Base-by-base conservation (phyloP, 2,797 vertebrate genomes). In the Cichlasoma orientale region DNA sequence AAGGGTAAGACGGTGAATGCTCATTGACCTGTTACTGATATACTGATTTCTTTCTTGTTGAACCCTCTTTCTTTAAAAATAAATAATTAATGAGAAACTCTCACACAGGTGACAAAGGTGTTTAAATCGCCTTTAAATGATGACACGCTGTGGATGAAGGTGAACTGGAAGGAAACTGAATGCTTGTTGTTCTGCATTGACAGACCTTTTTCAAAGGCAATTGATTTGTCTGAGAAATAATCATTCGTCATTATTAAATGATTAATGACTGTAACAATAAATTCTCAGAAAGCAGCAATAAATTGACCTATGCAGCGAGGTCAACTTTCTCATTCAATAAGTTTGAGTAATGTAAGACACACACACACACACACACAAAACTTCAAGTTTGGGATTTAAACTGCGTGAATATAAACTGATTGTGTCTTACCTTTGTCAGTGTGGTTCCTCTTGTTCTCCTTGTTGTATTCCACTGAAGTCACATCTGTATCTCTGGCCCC, bases 381-480 rank as follows among this genome's bases (percentile, higher is more conserved):
- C 14, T 31, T 38, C 16, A 21, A 41, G 66, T 71, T 13, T 58
- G 52, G 13, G 2, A n/a, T 25, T 50, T 25, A 29, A 5, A 18
- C 56, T 7, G 18, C 1, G 36, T 14, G 47, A 56, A 47, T n/a
- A 50, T 8, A 57, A 47, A 8, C 10, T 18, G 11, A 7, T 13
- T 54, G 33, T 12, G 10, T 38, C 73, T 78, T 59, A 98, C 98
- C 97, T 97, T 97, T 98, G 84, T 98, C 97, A 91, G 92, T 83
- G 89, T 97, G 97, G 83, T 95, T 95, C 93, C 97, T 96, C 95
- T 97, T 98, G 69, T 95, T 94, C 72, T 98, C 97, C 83, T 98
- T 98, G 75, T 96, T 87, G 85, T 91, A 96, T 76, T 98, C 97
- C 77, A 97, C 96, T 78, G 96, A 95, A 85, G 97, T 95, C 90